Evolutionary conservation across 2,797 vertebrate genomes (phyloP).

Genomic region (Menidia menidia): DNA sequence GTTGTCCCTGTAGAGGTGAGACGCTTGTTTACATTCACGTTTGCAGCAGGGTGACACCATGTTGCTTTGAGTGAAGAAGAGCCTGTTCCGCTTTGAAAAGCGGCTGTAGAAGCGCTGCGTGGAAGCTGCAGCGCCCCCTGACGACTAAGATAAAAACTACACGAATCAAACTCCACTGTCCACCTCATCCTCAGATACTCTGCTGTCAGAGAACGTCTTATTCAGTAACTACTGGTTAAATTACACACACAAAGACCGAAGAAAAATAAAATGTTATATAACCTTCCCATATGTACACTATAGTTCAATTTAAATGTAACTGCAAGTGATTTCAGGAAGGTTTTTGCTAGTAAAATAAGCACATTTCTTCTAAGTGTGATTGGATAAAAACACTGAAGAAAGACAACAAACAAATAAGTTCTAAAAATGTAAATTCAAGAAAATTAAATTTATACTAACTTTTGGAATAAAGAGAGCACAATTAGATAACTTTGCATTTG

Average conservation of each 20-base stretch:
- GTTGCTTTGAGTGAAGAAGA: slow-evolving; percentile 59
- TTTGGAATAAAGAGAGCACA: not conserved
- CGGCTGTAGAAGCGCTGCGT: fast-evolving
- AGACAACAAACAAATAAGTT: not conserved
- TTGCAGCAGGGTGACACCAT: slow-evolving; percentile 71
- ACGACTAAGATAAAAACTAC: slow-evolving; percentile 10
- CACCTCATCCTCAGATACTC: not conserved
- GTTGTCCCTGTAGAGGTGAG: not conserved
- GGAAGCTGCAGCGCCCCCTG: slow-evolving; percentile 61
- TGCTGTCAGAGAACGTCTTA: not conserved
- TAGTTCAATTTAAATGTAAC: not conserved
- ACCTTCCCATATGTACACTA: not conserved
- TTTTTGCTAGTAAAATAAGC: not conserved
- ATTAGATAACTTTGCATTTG: slow-evolving; percentile 1
- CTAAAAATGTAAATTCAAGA: not conserved
- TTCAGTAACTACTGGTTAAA: not conserved
- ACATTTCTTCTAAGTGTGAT: not conserved
- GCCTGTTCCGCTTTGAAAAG: slow-evolving; percentile 53
- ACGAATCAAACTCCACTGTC: not conserved
- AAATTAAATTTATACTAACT: slow-evolving; percentile 10
- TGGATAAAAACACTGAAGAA: not conserved
- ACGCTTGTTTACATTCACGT: slow-evolving; percentile 61
- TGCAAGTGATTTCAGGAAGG: slow-evolving; percentile 6
- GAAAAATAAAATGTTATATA: not conserved
- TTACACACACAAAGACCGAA: not conserved